Base-by-base conservation (phyloP, 2,113 vertebrate genomes). In the Phaethon lepturus region DNA sequence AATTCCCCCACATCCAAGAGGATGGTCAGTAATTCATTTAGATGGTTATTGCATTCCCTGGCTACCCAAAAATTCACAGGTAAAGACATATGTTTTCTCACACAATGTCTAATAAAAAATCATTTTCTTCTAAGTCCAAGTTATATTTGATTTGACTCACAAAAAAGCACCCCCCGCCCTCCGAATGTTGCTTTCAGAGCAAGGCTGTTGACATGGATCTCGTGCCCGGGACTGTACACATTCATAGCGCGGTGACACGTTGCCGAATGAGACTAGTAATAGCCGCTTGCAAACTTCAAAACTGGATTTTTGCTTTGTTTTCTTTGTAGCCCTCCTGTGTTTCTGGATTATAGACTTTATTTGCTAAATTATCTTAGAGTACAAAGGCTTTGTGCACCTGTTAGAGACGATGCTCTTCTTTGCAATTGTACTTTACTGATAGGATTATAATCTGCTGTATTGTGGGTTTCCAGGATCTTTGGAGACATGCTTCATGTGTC, bases 151-250 rank as follows among this genome's bases (percentile, higher is more conserved):
- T 63, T 52, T 44, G 47, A 11, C 7, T 64, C 26, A 7, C 3
- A 1, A 9, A 23, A 53, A 23, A 7, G 2, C 2, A 6, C 2
- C 11, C 20, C 29, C 20, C 17, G 4, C 47, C 47, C 47, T 47
- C 1, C 11, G 31, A 33, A 17, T 16, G 4, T 6, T 49, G 20
- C 40, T 60, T 20, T 49, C 33, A 9, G 13, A 60, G 3, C 12
- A 23, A 52, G 28, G 29, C 5, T 52, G 59, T 28, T 40, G 42
- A 33, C 10, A 24, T 2, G 31, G 17, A 47, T 8, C 6, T 17
- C 2, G 2, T 11, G 31, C 11, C 24, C 3, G 1, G 31, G 19
- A 18, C 58, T 8, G 13, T 2, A 10, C 4, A 10, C 1, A 1
- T 10, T 5, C 38, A 5, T 3, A 19, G 31, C 0, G 1, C 6